These are phyloP conservation scores for Pseudolycoriella hygida DNA, from an alignment of 2,888 invertebrate genomes.

Conservation along the genomic window DNA sequence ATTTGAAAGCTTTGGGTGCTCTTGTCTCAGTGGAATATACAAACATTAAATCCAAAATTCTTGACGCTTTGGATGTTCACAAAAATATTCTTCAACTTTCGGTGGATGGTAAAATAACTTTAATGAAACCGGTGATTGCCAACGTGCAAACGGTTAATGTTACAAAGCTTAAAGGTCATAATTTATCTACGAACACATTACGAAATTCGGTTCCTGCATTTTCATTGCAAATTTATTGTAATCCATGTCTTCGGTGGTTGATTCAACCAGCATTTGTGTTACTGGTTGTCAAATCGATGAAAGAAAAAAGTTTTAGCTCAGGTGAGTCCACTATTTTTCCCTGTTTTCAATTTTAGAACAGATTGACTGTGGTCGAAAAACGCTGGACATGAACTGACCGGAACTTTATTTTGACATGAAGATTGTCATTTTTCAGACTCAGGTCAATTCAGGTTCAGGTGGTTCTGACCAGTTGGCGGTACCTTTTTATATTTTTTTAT, in stretches of 20 bases:
- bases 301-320: not conserved
- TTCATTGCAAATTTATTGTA: conserved; percentile 56
- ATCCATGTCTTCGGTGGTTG: conserved; percentile 53
- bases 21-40: conserved; percentile 32
- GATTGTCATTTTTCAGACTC: too few species aligned
- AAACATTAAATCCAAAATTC: conserved; percentile 31
- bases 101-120: conserved; percentile 6
- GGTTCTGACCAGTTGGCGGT: too few species aligned
- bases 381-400: too few species aligned
- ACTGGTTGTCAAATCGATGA: conserved; percentile 22
- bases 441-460: too few species aligned
- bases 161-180: conserved; percentile 35
- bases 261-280: conserved; percentile 43
- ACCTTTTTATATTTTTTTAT: too few species aligned
- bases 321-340: too few species aligned
- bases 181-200: conserved; percentile 46
- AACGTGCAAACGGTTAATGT: conserved; percentile 27
- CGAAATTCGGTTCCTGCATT: conserved; percentile 48
- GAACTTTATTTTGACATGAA: too few species aligned
- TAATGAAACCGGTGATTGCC: conserved; percentile 14
- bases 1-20: conserved; percentile 24
- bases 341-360: not conserved
- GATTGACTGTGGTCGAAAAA: not conserved
- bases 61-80: conserved; percentile 41
- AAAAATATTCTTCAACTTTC: conserved; percentile 19